Conservation (phyloP, 2,888 invertebrate species). For the Griposia aprilina region DNA sequence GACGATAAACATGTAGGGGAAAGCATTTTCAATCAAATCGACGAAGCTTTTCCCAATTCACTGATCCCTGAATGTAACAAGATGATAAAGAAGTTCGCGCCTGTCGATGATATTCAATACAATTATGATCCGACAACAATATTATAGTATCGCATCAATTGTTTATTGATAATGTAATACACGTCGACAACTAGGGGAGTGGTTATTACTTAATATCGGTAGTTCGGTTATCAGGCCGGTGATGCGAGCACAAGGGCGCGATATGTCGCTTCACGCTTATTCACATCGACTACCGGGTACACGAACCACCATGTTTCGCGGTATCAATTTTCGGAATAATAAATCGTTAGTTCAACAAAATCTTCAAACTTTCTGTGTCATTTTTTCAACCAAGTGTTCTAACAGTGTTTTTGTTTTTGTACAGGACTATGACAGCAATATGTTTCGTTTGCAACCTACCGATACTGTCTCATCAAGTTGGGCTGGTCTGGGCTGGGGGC, state of each 20-base stretch:
- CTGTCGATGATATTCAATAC: conserved; percentile 65
- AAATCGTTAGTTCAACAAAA: conserved; percentile 82
- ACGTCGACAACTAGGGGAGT: conserved; percentile 84
- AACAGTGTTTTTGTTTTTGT: conserved; percentile 74
- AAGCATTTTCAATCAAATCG: conserved; percentile 25
- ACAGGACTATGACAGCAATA: conserved; percentile 97
- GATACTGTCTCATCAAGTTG: conserved; percentile 98
- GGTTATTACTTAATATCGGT: conserved; percentile 87
- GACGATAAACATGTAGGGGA: conserved; percentile 28
- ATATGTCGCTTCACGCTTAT: conserved; percentile 82
- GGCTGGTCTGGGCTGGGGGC: conserved; percentile 97
- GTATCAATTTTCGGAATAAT: conserved; percentile 84
- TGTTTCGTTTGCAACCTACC: conserved; percentile 99
- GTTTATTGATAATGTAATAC: conserved; percentile 82
- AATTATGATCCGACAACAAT: conserved; percentile 67
- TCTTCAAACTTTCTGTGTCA: conserved; percentile 1
- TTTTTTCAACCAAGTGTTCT: conserved; percentile 22
- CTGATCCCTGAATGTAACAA: conserved; percentile 32
- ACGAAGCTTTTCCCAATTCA: conserved; percentile 37
- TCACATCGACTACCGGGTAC: conserved; percentile 73
- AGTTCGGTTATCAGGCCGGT: conserved; percentile 85
- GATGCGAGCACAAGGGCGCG: conserved; percentile 86
- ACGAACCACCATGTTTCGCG: conserved; percentile 79
- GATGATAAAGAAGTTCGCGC: conserved; percentile 29
- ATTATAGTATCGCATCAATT: conserved; percentile 75